Evolutionary conservation across 2,888 invertebrate genomes (phyloP).

Genomic region (Syritta pipiens): DNA sequence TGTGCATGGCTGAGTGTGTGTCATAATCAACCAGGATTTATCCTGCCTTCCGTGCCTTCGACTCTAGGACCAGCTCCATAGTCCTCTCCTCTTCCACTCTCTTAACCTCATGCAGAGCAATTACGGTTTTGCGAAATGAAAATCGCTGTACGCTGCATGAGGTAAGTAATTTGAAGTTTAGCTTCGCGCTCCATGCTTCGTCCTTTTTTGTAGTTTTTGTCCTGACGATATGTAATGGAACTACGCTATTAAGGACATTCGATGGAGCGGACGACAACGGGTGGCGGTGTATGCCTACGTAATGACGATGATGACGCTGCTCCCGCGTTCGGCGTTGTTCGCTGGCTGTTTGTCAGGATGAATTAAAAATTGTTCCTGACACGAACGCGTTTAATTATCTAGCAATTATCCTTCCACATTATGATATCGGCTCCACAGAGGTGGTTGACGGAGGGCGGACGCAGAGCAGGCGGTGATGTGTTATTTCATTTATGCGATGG

Average conservation of each 20-base stretch:
- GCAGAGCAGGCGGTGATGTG: no score
- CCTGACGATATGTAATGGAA: conserved; percentile 30
- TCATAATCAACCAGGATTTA: not conserved
- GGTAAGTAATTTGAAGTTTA: conserved; percentile 56
- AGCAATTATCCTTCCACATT: conserved; percentile 40
- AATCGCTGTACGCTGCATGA: conserved; percentile 37
- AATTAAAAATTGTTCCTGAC: conserved; percentile 51
- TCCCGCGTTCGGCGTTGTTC: conserved; percentile 5
- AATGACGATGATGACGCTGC: conserved; percentile 23
- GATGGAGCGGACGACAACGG: no score
- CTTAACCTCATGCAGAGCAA: conserved; percentile 27
- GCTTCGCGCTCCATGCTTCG: not conserved
- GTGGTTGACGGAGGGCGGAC: not conserved
- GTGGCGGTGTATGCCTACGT: conserved; percentile 17
- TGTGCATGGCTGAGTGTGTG: not conserved
- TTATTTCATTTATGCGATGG: conserved; percentile 17
- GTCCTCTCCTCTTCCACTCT: not conserved
- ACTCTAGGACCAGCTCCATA: not conserved
- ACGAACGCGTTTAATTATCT: conserved; percentile 51
- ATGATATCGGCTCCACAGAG: not conserved
- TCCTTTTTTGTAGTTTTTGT: not conserved
- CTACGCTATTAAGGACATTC: conserved; percentile 42
- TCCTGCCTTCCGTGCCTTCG: not conserved
- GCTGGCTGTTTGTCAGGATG: conserved; percentile 26
- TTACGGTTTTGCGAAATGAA: conserved; percentile 51